Percentiles rank a stretch among this genome's conserved stretches.
These are phyloP conservation scores for Brienomyrus brachyistius DNA, from an alignment of 2,113 vertebrate species.

Conservation along the genomic window DNA sequence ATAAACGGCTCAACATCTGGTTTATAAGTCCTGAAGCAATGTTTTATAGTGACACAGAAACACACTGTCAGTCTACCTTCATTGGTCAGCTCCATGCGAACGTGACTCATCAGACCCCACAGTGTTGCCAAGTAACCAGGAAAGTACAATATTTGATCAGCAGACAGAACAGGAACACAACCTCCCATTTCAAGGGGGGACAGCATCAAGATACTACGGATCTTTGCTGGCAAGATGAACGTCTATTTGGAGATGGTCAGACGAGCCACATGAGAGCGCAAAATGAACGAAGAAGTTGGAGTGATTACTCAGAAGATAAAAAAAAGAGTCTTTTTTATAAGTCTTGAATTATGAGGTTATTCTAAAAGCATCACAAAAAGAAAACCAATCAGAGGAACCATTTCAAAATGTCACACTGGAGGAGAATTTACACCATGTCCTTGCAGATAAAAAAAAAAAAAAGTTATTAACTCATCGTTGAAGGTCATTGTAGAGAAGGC, in stretches of 20 bases:
- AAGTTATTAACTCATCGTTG: not conserved
- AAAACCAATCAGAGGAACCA: not conserved
- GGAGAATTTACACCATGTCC: not conserved
- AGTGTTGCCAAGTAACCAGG: conserved; percentile 10
- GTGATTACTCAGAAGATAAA: not conserved
- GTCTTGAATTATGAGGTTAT: not conserved
- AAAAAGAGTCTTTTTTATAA: not conserved
- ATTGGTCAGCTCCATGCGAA: not conserved
- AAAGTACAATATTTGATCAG: conserved; percentile 11
- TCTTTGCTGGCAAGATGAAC: not conserved
- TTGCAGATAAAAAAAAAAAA: not conserved
- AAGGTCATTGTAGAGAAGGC: not conserved
- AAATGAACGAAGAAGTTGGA: not conserved
- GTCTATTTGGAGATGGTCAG: not conserved
- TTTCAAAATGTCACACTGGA: not conserved
- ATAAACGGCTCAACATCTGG: not conserved
- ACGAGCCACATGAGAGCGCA: not conserved
- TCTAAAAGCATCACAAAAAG: not conserved
- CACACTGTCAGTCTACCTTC: not conserved
- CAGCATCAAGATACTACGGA: not conserved
- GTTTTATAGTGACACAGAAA: not conserved
- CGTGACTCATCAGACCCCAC: not conserved
- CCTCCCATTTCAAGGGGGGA: not conserved
- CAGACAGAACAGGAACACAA: not conserved
- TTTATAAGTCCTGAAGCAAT: not conserved